Evolutionary conservation across 1,140 invertebrate genomes (phyloP), one percentile per base, ranked within the genome.

Genomic region (Pseudomyrmex sp.): DNA sequence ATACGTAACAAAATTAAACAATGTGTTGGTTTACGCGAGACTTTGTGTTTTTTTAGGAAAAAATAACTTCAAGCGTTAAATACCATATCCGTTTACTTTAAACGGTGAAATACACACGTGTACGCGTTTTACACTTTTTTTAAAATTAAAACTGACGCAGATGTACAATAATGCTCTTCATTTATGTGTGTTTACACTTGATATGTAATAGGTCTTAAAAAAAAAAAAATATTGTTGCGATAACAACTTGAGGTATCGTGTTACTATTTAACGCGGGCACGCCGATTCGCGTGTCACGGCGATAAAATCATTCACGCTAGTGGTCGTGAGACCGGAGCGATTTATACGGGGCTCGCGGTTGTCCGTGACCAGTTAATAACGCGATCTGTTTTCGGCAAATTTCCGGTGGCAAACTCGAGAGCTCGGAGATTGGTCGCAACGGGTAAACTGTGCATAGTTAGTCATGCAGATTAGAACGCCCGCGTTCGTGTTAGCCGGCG

Each of bases 401-500:
- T 77, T 77, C 75, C 75, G 20, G 56, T 12, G 70, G 58, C 13
- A 23, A 26, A 13, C 13, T 2, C 26, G 62, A 23, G 35, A 75
- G 26, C 73, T 75, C 48, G 58, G 61, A 20, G 35, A 0, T 35
- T 62, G 44, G 63, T 77, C 56, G 20, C 58, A 56, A 63, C 13
- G 50, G 66, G 59, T 75, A 87, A 89, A 89, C 82, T 77, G 35
- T 35, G 80, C 59, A 83, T 86, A 82, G 84, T 91, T 89, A 88
- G 88, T 62, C 84, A 91, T 91, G 89, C 83, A 91, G 89, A 90
- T 91, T 91, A 91, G 86, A 90, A 90, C 72, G 85, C 23, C 65
- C 79, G 69, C 52, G 48, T 26, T 68, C 63, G 75, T 54, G 63
- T 65, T 35, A 77, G 63, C 68, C 63, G 5, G 48, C 18, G 44